A percentile compares a stretch with the other conserved stretches of the same genome.
Evolutionary conservation across 1,140 invertebrate species (phyloP).

Genomic region (Halyomorpha halys): DNA sequence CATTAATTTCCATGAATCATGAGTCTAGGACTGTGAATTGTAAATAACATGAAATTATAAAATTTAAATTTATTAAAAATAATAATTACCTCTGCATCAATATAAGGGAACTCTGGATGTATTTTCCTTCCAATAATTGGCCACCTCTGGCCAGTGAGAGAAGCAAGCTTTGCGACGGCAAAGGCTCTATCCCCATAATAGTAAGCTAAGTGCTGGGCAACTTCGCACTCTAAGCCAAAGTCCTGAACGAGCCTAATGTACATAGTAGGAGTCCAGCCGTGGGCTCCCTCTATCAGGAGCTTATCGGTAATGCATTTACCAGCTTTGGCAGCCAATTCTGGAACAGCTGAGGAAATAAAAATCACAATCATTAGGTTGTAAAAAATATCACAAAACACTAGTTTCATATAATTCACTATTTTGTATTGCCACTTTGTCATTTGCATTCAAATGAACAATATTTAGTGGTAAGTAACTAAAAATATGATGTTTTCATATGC

Average conservation of each 20-base stretch:
- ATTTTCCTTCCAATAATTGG: constrained; percentile 91
- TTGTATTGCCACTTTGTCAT: no score
- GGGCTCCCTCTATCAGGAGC: constrained; percentile 86
- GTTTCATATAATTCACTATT: no score
- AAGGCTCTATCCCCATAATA: constrained; percentile 98
- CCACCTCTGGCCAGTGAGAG: constrained; percentile 92
- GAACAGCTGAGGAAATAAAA: constrained; percentile 32
- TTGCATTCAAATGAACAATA: no score
- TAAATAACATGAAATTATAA: no score
- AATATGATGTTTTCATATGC: no score
- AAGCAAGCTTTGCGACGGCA: constrained; percentile 90
- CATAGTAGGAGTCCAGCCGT: constrained; percentile 94
- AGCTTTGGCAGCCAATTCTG: constrained; percentile 54
- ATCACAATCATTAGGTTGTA: no score
- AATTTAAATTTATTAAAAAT: no score
- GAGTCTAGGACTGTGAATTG: no score
- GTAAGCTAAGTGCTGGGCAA: constrained; percentile 89
- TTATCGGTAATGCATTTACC: constrained; percentile 72
- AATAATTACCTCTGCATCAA: constrained; percentile 81
- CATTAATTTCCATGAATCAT: no score
- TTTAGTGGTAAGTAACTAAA: no score
- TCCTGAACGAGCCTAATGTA: constrained; percentile 94
- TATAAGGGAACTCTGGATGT: constrained; percentile 96
- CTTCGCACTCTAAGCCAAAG: constrained; percentile 79
- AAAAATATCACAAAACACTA: no score